A percentile compares a stretch with the other conserved stretches of the same genome.
These are phyloP conservation scores for Coendou prehensilis DNA, from an alignment of 2,797 vertebrate species.

Conservation along the genomic window DNA sequence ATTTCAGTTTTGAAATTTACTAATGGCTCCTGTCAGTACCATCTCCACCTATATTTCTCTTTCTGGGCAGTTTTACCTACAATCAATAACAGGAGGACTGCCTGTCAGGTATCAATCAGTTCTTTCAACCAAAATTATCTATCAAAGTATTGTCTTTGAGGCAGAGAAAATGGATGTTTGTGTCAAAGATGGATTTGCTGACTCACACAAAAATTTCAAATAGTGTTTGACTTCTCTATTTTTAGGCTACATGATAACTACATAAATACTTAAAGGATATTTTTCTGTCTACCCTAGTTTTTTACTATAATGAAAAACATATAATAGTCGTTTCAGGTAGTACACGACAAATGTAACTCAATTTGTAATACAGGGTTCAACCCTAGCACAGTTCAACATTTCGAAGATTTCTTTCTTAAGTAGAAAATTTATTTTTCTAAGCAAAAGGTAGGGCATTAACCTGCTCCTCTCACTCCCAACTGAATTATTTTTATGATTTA, in stretches of 20 bases:
- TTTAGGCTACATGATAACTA: neutral
- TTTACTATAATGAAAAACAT: neutral
- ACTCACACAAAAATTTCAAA: neutral
- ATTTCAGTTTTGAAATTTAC: conserved; percentile 39
- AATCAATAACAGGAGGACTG: conserved; percentile 11
- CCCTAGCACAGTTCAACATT: neutral
- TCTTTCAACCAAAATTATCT: conserved; percentile 22
- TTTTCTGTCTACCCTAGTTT: neutral
- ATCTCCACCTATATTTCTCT: neutral
- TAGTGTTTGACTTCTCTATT: neutral
- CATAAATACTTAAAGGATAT: neutral
- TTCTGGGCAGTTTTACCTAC: conserved; percentile 20
- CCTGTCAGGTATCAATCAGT: neutral
- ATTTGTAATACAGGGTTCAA: neutral
- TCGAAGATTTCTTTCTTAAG: neutral
- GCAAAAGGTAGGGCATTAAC: neutral
- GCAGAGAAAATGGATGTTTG: neutral
- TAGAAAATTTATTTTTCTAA: neutral
- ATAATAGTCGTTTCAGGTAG: neutral
- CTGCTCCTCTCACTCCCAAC: neutral
- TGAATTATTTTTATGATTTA: conserved; percentile 19
- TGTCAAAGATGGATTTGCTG: conserved; percentile 38
- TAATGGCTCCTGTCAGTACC: neutral
- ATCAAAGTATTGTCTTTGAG: conserved; percentile 15
- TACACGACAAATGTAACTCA: neutral